These are phyloP conservation scores for Epicauta chinensis DNA, from an alignment of 1,140 invertebrate species.

Conservation along the genomic window DNA sequence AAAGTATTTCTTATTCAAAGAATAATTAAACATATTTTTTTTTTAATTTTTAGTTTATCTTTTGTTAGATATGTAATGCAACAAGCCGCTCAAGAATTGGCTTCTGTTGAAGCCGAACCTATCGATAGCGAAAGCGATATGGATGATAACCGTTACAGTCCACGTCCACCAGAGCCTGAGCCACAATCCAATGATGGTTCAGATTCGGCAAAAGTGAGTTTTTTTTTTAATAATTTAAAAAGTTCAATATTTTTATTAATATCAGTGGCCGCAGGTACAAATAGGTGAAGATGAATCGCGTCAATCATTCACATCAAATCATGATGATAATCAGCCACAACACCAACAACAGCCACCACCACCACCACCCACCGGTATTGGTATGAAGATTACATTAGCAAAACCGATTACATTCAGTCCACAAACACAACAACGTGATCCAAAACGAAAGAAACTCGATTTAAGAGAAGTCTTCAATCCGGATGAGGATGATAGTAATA, in stretches of 20 bases:
- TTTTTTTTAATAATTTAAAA: not conserved
- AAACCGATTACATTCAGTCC: conserved; percentile 40
- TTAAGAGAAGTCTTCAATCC: conserved; percentile 88
- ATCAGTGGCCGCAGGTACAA: conserved; percentile 40
- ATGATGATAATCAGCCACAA: conserved; percentile 29
- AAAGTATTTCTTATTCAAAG: conserved; percentile 22
- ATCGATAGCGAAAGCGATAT: conserved; percentile 56
- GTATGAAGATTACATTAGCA: conserved; percentile 39
- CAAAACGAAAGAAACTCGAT: conserved; percentile 49
- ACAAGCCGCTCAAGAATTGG: conserved; percentile 49
- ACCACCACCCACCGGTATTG: conserved; percentile 31
- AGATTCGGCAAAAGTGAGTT: conserved; percentile 30
- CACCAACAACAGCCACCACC: conserved; percentile 18
- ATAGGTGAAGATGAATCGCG: conserved; percentile 38
- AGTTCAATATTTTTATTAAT: conserved; percentile 3
- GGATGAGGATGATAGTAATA: conserved; percentile 72
- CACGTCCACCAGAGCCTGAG: conserved; percentile 28
- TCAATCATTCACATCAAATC: conserved; percentile 36
- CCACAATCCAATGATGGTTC: conserved; percentile 29
- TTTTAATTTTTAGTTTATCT: conserved; percentile 5
- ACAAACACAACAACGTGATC: conserved; percentile 45
- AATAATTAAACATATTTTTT: not conserved
- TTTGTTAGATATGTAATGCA: conserved; percentile 44
- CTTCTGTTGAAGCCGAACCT: conserved; percentile 58
- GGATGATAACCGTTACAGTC: conserved; percentile 35